Evolutionary conservation across 1,140 invertebrate species (phyloP).

Genomic region (Bradynema listronoti): DNA sequence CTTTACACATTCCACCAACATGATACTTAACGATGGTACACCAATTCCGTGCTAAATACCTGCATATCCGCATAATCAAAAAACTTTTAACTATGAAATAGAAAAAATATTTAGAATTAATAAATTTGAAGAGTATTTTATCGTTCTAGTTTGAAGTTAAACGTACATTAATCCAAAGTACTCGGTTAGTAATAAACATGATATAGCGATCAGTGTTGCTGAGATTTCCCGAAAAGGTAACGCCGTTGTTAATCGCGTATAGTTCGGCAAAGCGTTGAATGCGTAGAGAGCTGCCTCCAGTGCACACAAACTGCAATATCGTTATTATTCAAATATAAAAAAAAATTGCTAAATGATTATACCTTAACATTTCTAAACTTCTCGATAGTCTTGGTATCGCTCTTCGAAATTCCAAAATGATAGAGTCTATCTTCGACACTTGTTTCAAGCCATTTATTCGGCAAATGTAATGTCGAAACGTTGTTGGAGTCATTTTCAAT

Average conservation of each 20-base stretch:
- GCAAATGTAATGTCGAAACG: not conserved
- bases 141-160: no score
- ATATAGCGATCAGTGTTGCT: slow-evolving; percentile 82
- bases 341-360: slow-evolving; percentile 11
- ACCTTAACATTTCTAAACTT: slow-evolving; percentile 43
- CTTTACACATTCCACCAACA: slow-evolving; percentile 86
- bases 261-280: slow-evolving; percentile 86
- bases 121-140: no score
- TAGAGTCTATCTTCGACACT: slow-evolving; percentile 34
- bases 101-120: slow-evolving; percentile 9
- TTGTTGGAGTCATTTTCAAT: not conserved
- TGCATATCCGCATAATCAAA: not conserved
- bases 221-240: slow-evolving; percentile 82
- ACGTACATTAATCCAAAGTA: slow-evolving; percentile 80
- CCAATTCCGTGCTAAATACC: slow-evolving; percentile 79
- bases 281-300: slow-evolving; percentile 87
- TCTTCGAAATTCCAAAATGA: slow-evolving; percentile 39
- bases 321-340: slow-evolving; percentile 1
- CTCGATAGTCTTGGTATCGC: slow-evolving; percentile 18
- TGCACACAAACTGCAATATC: slow-evolving; percentile 78
- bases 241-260: slow-evolving; percentile 79
- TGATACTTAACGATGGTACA: slow-evolving; percentile 79
- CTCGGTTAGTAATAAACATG: slow-evolving; percentile 94
- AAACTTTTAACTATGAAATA: slow-evolving; percentile 1
- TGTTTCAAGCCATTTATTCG: slow-evolving; percentile 6